phyloP scores from a whole-genome alignment of 2,797 vertebrate genomes.

The Cynopterus sphinx region DNA sequence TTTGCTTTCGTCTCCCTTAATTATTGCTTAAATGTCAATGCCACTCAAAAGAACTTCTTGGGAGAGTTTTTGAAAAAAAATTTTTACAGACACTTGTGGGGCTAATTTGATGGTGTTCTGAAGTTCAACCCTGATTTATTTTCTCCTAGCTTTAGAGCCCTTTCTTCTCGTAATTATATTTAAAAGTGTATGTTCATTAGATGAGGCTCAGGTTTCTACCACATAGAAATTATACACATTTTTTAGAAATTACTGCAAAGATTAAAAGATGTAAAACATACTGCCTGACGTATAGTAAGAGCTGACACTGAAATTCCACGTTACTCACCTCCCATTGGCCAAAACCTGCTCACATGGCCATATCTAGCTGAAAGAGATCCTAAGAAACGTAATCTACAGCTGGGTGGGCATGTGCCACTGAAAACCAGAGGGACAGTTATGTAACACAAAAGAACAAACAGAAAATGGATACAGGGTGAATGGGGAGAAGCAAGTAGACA shows the following conservation, averaged over 20 bases:
- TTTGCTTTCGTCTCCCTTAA: neutral
- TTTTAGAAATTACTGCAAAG: neutral
- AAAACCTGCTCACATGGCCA: too few relatives aligned
- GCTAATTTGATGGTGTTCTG: neutral
- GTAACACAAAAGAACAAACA: too few relatives aligned
- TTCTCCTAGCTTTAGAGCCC: neutral
- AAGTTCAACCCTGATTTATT: slow-evolving; percentile 7
- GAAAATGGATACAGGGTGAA: too few relatives aligned
- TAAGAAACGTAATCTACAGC: too few relatives aligned
- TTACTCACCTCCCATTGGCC: too few relatives aligned
- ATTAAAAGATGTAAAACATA: slow-evolving; percentile 16
- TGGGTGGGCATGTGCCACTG: too few relatives aligned
- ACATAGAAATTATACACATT: neutral
- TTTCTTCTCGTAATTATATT: neutral
- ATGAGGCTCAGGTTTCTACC: neutral
- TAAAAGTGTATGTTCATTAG: neutral
- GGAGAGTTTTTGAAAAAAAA: neutral
- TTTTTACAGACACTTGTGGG: neutral
- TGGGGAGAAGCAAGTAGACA: too few relatives aligned
- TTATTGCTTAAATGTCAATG: neutral
- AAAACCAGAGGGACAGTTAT: too few relatives aligned
- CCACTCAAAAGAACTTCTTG: neutral
- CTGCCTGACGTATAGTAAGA: neutral
- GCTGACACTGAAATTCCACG: too few relatives aligned
- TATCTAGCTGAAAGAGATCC: too few relatives aligned